These are phyloP conservation scores for Phaonia tiefii DNA, from an alignment of 2,888 invertebrate genomes.

Conservation along the genomic window DNA sequence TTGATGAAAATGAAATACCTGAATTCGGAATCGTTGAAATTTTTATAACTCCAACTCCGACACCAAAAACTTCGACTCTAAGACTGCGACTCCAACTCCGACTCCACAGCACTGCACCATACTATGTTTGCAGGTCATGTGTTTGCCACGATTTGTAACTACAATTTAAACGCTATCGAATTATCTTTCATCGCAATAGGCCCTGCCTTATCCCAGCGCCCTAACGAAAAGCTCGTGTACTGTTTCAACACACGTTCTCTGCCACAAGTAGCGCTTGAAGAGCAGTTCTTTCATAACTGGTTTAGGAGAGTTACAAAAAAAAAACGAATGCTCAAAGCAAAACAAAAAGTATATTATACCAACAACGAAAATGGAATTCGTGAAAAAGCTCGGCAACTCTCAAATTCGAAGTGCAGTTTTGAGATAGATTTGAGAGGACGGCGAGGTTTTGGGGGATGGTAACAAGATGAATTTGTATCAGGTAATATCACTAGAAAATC, in stretches of 20 bases:
- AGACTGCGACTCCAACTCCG: too few species aligned
- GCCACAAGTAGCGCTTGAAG: slow-evolving; percentile 26
- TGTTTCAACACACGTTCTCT: slow-evolving; percentile 38
- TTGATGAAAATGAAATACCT: too few species aligned
- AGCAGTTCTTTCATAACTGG: slow-evolving; percentile 62
- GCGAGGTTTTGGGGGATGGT: slow-evolving; percentile 19
- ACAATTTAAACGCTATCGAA: too few species aligned
- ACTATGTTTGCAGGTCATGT: too few species aligned
- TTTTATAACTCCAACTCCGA: too few species aligned
- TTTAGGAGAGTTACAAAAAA: slow-evolving; percentile 59
- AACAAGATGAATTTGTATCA: too few species aligned
- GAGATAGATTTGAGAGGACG: not conserved
- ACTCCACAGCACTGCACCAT: too few species aligned
- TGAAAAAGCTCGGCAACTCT: slow-evolving; percentile 45
- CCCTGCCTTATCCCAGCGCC: not conserved
- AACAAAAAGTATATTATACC: slow-evolving; percentile 34
- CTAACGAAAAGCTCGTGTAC: not conserved
- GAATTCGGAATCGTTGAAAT: too few species aligned
- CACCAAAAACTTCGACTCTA: too few species aligned
- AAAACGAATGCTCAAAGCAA: slow-evolving; percentile 34
- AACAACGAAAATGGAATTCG: slow-evolving; percentile 28
- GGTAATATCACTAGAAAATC: too few species aligned
- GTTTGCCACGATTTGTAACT: too few species aligned
- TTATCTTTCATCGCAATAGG: too few species aligned
- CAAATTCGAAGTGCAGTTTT: slow-evolving; percentile 40